A percentile compares a stretch with the other conserved stretches of the same genome.
Conservation (phyloP, 2,797 vertebrate genomes). For the Xenopus petersii region DNA sequence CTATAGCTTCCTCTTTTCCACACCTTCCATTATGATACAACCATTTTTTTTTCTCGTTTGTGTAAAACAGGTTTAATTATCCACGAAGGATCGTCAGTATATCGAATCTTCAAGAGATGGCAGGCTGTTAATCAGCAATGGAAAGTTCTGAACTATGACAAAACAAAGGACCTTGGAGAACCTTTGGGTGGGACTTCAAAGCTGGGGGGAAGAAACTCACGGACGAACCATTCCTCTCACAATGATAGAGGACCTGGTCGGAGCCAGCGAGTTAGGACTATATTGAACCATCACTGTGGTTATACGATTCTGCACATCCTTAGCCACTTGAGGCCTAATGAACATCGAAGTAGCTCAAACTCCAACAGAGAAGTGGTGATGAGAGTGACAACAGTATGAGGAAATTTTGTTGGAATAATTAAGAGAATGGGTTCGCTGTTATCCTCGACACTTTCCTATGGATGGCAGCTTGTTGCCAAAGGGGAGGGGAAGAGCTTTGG, state of each 20-base stretch:
- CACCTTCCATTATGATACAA: too few species aligned
- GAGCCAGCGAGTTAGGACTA: conserved; percentile 86
- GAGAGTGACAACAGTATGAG: conserved; percentile 92
- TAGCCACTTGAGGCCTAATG: conserved; percentile 83
- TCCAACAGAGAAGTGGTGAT: conserved; percentile 89
- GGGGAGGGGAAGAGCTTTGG: conserved; percentile 37
- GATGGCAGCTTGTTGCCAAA: conserved; percentile 50
- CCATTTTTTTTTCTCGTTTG: background rate
- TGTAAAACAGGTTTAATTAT: conserved; percentile 81
- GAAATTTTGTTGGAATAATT: conserved; percentile 39
- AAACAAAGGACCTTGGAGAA: conserved; percentile 87
- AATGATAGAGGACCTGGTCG: conserved; percentile 65
- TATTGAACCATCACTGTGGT: conserved; percentile 92
- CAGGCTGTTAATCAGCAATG: conserved; percentile 93
- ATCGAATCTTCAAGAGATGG: conserved; percentile 92
- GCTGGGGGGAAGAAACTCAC: conserved; percentile 72
- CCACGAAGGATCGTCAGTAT: conserved; percentile 89
- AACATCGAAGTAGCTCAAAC: conserved; percentile 76
- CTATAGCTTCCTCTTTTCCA: too few species aligned
- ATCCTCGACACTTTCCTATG: conserved; percentile 40
- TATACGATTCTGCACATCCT: conserved; percentile 92
- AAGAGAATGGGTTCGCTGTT: conserved; percentile 38
- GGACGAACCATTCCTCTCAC: conserved; percentile 75
- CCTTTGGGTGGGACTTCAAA: conserved; percentile 77
- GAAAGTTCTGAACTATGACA: conserved; percentile 94